Evolutionary conservation across 1,140 invertebrate genomes (phyloP).

Genomic region (Epicauta chinensis): DNA sequence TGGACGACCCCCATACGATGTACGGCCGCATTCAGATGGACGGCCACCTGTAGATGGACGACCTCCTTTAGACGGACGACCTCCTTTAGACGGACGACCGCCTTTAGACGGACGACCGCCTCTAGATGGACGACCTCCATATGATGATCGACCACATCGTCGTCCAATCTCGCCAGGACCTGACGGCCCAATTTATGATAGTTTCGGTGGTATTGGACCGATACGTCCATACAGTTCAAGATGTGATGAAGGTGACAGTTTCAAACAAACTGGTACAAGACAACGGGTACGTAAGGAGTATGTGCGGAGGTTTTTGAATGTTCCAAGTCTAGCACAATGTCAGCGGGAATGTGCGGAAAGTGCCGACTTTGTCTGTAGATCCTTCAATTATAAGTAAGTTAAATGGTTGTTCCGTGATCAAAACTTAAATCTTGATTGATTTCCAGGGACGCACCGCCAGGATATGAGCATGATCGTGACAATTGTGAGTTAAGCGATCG

Average conservation of each 20-base stretch:
- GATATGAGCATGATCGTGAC: slow-evolving; percentile 61
- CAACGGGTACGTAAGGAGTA: slow-evolving; percentile 72
- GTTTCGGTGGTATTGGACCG: slow-evolving; percentile 27
- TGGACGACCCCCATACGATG: slow-evolving; percentile 27
- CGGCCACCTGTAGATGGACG: slow-evolving; percentile 17
- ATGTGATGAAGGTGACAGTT: slow-evolving; percentile 73
- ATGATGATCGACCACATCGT: slow-evolving; percentile 30
- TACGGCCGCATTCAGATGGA: slow-evolving; percentile 19
- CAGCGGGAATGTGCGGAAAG: slow-evolving; percentile 76
- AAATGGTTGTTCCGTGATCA: background rate
- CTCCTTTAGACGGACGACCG: slow-evolving; percentile 30
- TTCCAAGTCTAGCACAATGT: slow-evolving; percentile 67
- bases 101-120: slow-evolving; percentile 2
- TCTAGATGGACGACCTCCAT: slow-evolving; percentile 16
- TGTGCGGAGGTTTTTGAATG: slow-evolving; percentile 65
- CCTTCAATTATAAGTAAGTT: slow-evolving; percentile 73
- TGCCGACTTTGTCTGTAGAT: slow-evolving; percentile 77
- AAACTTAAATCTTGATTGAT: slow-evolving; percentile 8
- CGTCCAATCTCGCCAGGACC: slow-evolving; percentile 39
- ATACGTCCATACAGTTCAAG: slow-evolving; percentile 44
- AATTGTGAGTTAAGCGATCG: slow-evolving; percentile 87
- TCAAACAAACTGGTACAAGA: slow-evolving; percentile 69
- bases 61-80: slow-evolving; percentile 20
- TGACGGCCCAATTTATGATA: slow-evolving; percentile 39
- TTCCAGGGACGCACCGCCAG: slow-evolving; percentile 49